Evolutionary conservation across 2,888 invertebrate species (phyloP), one percentile per base, ranked within the genome.

Genomic region (Lithosia quadra): DNA sequence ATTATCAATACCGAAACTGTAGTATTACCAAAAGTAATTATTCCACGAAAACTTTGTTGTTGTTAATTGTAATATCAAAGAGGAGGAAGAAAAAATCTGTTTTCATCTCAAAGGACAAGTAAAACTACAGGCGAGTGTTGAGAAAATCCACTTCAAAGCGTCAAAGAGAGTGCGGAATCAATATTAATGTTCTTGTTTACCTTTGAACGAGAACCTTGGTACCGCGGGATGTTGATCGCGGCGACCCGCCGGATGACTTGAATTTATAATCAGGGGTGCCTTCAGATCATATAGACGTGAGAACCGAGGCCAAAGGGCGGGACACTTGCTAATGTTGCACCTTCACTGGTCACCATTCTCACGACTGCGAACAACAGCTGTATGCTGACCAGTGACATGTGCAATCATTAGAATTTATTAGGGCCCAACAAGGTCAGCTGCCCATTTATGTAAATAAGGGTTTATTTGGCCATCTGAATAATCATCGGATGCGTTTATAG

Each of bases 161-260:
- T 90, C 91, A 91, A 91, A 91, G 93, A 88, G 89, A 88, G 86
- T 86, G 83, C 86, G 88, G 87, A 89, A 93, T 94, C 93, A 93
- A 93, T 94, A 93, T 93, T 94, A 92, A 94, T 92, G 90, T 86
- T 86, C 90, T 91, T 93, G 91, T 93, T 92, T 92, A 91, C 91
- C 90, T 92, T 93, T 93, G 92, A 92, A 85, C 84, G 86, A 84
- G 81, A 82, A 67, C 69, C 66, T 66, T 80, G 78, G 81, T 80
- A 82, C 82, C 80, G 84, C 84, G 90, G 84, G 87, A 85, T 86
- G 88, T 83, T 86, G 86, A 86, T 88, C 86, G 83, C 85, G 84
- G 85, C 84, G 83, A 83, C 88, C 82, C 89, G 86, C 85, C 88
- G 91, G 91, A 90, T 90, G 91, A 88, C 88, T 88, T 85, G 91